Conservation (phyloP, 1,140 invertebrate species). For the Formica selysi region DNA sequence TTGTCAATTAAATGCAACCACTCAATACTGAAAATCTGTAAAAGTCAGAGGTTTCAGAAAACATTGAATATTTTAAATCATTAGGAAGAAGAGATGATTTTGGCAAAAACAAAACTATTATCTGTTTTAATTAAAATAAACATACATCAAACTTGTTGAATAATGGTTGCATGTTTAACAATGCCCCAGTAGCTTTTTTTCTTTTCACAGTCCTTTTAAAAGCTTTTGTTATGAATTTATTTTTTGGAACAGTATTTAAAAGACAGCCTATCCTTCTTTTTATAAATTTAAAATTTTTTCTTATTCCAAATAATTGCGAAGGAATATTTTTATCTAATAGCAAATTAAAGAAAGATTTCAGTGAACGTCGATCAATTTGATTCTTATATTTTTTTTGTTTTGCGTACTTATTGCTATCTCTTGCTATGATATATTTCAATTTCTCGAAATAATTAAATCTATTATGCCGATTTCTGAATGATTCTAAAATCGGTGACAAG, state of each 20-base stretch:
- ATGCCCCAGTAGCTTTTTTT: background rate
- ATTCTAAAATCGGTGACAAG: conserved; percentile 17
- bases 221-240: background rate
- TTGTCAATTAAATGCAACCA: conserved; percentile 41
- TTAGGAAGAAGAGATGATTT: background rate
- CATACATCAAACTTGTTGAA: conserved; percentile 29
- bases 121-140: conserved; percentile 5
- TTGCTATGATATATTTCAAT: background rate
- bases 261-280: background rate
- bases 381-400: background rate
- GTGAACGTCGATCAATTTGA: background rate
- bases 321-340: conserved; percentile 9
- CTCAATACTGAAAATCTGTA: conserved; percentile 9
- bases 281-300: conserved; percentile 21
- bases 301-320: conserved; percentile 19
- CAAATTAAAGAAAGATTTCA: conserved; percentile 15
- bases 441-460: conserved; percentile 28
- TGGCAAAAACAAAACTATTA: background rate
- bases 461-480: conserved; percentile 10
- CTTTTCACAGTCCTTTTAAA: background rate
- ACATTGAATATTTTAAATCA: background rate
- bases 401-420: background rate
- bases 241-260: conserved; percentile 17
- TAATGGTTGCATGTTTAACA: background rate
- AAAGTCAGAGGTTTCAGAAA: background rate